Evolutionary conservation across 2,113 vertebrate species (phyloP), one percentile per base, ranked within the genome.

Genomic region (Myotis yumanensis): DNA sequence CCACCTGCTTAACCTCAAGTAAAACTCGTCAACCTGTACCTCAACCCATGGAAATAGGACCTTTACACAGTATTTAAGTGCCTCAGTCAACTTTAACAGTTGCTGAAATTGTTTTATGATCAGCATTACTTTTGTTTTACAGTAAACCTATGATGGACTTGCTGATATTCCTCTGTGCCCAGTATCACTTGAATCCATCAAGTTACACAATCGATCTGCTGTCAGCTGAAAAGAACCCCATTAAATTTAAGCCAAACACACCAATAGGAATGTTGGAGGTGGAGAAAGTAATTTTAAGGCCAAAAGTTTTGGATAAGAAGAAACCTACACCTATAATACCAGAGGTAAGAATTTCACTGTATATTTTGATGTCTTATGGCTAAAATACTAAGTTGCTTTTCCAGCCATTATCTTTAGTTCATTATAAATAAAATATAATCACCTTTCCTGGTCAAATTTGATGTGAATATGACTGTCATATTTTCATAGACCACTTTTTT

Each of bases 141-240:
- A 99, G 99, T 97, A 99, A 99, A 97, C 99, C 99, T 46, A 98
- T 99, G 97, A 99, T 99, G 99, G 99, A 99, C 97, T 98, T 99
- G 68, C 93, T 99, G 84, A 98, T 99, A 93, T 99, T 98, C 88
- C 99, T 99, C 71, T 99, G 99, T 97, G 99, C 99, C 46, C 98
- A 99, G 90, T 99, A 99, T 97, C 99, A 98, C 97, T 98, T 99
- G 98, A 99, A 99, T 97, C 99, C 99, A 14, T 99, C 99, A 30
- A 98, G 99, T 97, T 98, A 99, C 96, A 99, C 99, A 30, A 98
- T 99, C 93, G 99, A 99, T 80, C 97, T 99, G 75, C 89, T 99
- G 85, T 99, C 99, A 81, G 95, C 98, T 92, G 99, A 99, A 95
- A 99, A 98, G 40, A 99, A 98, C 37, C 98, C 97, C 91, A 98